Conservation (phyloP, 37 sponge, comb jelly and placozoan species). For the Chondrilla cf. caribensis region DNA sequence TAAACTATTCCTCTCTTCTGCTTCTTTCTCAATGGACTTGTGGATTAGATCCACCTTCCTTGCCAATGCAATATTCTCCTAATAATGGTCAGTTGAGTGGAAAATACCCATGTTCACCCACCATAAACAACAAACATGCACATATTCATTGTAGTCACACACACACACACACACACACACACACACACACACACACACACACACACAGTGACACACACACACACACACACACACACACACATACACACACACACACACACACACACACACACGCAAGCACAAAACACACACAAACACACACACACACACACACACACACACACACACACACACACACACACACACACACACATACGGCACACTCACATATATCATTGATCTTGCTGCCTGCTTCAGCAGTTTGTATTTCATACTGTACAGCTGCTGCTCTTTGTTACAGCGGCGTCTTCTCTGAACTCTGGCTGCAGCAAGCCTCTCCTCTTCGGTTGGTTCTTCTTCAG, state of each 20-base stretch:
- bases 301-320: no score
- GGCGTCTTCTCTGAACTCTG: background rate
- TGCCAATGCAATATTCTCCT: constrained; percentile 60
- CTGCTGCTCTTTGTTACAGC: constrained; percentile 1
- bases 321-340: no score
- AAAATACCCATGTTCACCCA: background rate
- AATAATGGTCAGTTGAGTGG: background rate
- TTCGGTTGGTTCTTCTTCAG: background rate
- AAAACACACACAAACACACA: no score
- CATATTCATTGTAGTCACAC: no score
- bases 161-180: no score
- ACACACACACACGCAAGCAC: no score
- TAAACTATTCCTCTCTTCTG: constrained; percentile 28
- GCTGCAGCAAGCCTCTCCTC: background rate
- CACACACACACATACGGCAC: no score
- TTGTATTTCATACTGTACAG: constrained; percentile 39
- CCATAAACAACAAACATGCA: background rate
- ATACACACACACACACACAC: no score
- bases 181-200: no score
- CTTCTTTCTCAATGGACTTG: constrained; percentile 17
- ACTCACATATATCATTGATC: constrained; percentile 57
- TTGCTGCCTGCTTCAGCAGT: constrained; percentile 47
- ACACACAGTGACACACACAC: no score
- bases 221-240: no score
- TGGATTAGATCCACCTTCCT: constrained; percentile 12